Percentiles rank a stretch among this genome's conserved stretches.
Conservation (phyloP, 2,888 invertebrate species). For the Brachyptera risi region DNA sequence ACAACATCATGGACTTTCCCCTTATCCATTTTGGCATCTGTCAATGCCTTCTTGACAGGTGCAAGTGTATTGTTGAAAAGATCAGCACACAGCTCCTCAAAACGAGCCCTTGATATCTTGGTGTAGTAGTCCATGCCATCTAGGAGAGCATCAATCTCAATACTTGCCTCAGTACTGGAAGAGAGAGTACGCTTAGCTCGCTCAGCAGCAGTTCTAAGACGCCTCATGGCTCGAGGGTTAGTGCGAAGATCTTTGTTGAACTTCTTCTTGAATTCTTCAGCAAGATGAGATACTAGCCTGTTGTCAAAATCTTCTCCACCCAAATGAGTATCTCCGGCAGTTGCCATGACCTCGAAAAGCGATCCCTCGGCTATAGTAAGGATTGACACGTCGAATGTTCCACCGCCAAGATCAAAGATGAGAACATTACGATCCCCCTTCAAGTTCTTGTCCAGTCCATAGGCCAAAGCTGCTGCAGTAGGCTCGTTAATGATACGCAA, state of each 20-base stretch:
- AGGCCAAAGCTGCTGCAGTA: constrained; percentile 52
- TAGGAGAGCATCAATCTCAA: constrained; percentile 54
- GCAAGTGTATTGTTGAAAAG: constrained; percentile 86
- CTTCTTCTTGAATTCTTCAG: constrained; percentile 51
- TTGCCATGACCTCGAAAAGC: constrained; percentile 64
- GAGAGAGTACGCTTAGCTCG: constrained; percentile 50
- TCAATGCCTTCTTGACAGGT: constrained; percentile 65
- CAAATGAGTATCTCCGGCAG: constrained; percentile 56
- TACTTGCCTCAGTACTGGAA: constrained; percentile 63
- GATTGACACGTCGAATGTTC: constrained; percentile 64
- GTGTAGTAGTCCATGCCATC: constrained; percentile 62
- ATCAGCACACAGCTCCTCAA: constrained; percentile 95
- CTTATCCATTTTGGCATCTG: constrained; percentile 97
- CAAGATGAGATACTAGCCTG: constrained; percentile 53
- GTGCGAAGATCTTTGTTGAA: constrained; percentile 48
- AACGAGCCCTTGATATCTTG: constrained; percentile 61
- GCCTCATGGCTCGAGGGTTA: constrained; percentile 46
- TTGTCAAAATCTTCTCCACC: constrained; percentile 58
- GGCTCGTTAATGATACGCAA: constrained; percentile 52
- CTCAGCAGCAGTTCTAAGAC: constrained; percentile 49
- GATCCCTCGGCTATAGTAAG: constrained; percentile 62
- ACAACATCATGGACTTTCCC: constrained; percentile 85
- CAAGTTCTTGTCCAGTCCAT: constrained; percentile 51
- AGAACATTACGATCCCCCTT: constrained; percentile 54
- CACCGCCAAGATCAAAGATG: constrained; percentile 63